phyloP scores from a whole-genome alignment of 2,797 vertebrate genomes.

The Bufotes viridis region DNA sequence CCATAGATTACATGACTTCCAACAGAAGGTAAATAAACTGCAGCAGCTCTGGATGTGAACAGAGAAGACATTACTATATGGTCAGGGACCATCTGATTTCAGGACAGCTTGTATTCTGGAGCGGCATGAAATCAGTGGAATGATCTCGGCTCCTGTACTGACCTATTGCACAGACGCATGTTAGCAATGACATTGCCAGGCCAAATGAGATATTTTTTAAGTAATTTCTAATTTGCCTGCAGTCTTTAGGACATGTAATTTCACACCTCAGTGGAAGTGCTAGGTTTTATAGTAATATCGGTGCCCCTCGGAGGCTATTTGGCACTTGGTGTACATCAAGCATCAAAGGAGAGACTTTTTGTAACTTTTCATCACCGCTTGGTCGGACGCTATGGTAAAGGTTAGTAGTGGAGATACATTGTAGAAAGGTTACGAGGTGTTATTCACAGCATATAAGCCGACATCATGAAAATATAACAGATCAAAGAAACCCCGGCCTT shows the following conservation, averaged over 20 bases:
- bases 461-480: slow-evolving; percentile 25
- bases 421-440: slow-evolving; percentile 47
- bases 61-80: too few species aligned
- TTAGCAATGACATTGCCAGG: slow-evolving; percentile 52
- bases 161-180: slow-evolving; percentile 34
- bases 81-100: not conserved
- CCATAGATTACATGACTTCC: too few species aligned
- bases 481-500: slow-evolving; percentile 46
- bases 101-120: not conserved
- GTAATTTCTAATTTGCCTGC: slow-evolving; percentile 58
- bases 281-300: slow-evolving; percentile 55
- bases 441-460: slow-evolving; percentile 44
- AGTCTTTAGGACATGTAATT: slow-evolving; percentile 60
- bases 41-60: too few species aligned
- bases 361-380: slow-evolving; percentile 16
- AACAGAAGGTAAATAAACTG: too few species aligned
- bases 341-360: slow-evolving; percentile 37
- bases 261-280: slow-evolving; percentile 55
- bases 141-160: slow-evolving; percentile 8
- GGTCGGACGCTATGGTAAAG: slow-evolving; percentile 43
- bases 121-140: not conserved
- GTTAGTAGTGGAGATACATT: slow-evolving; percentile 41
- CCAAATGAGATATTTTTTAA: slow-evolving; percentile 59
- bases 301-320: slow-evolving; percentile 56
- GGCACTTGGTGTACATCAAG: slow-evolving; percentile 41